Conservation (phyloP, 92 coral and sea anemone genomes). For the Heliopora coerulea region DNA sequence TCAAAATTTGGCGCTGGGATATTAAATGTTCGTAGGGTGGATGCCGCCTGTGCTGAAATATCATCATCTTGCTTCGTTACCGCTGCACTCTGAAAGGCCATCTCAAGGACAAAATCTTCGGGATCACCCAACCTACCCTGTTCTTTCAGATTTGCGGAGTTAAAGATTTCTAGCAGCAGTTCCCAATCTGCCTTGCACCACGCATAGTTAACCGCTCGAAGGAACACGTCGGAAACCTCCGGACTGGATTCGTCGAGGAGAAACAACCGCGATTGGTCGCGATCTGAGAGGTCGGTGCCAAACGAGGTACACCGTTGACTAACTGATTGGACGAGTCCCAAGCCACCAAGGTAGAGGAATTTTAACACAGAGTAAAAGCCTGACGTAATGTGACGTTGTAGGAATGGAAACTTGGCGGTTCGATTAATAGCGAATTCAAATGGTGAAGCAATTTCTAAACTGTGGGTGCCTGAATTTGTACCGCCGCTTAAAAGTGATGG, state of each 20-base stretch:
- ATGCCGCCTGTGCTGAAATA: slow-evolving; percentile 46
- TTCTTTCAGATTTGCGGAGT: slow-evolving; percentile 60
- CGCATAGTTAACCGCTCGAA: slow-evolving; percentile 67
- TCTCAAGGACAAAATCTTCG: slow-evolving; percentile 73
- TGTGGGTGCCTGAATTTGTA: slow-evolving; percentile 19
- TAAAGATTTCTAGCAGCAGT: slow-evolving; percentile 72
- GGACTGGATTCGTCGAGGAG: slow-evolving; percentile 41
- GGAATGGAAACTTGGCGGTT: slow-evolving; percentile 62
- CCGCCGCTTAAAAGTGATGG: slow-evolving; percentile 3
- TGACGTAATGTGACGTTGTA: slow-evolving; percentile 83
- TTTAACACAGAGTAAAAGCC: slow-evolving; percentile 75
- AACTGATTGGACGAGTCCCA: slow-evolving; percentile 38
- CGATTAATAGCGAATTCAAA: slow-evolving; percentile 66
- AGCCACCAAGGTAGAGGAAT: slow-evolving; percentile 57
- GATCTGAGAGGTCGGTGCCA: slow-evolving; percentile 66
- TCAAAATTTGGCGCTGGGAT: slow-evolving; percentile 66
- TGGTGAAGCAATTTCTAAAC: slow-evolving; percentile 50
- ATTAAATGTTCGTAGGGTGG: slow-evolving; percentile 44
- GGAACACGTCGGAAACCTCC: slow-evolving; percentile 69
- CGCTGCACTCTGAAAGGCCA: slow-evolving; percentile 76
- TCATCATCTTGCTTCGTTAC: slow-evolving; percentile 52
- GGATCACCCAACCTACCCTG: slow-evolving; percentile 66
- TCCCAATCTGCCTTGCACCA: slow-evolving; percentile 75
- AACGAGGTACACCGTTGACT: slow-evolving; percentile 44
- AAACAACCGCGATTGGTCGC: slow-evolving; percentile 44